phyloP scores from a whole-genome alignment of 1,140 invertebrate genomes.

The Lasaia peninsularis region DNA sequence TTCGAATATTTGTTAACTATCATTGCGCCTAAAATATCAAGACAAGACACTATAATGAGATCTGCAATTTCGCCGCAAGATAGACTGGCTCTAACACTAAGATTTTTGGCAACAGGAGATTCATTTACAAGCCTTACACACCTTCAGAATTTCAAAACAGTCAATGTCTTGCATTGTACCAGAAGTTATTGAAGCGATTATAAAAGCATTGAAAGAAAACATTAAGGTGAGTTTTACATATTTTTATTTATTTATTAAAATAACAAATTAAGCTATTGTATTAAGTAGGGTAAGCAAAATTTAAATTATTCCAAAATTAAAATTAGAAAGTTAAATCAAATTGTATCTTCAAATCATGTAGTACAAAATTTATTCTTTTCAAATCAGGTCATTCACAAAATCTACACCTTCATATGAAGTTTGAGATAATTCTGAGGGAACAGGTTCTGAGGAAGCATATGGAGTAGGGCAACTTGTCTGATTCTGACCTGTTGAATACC shows the following conservation, averaged over 20 bases:
- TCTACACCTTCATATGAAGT: too few species aligned
- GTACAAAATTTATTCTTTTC: too few species aligned
- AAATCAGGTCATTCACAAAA: too few species aligned
- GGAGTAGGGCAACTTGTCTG: too few species aligned
- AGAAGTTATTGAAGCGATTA: conserved; percentile 1
- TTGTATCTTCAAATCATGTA: too few species aligned
- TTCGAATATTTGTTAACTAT: conserved; percentile 23
- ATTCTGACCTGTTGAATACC: too few species aligned
- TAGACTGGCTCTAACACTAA: conserved; percentile 32
- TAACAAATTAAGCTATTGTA: too few species aligned
- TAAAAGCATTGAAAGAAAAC: neutral
- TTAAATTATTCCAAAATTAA: too few species aligned
- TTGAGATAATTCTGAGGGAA: too few species aligned
- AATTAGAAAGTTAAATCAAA: too few species aligned
- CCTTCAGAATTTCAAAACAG: conserved; percentile 21
- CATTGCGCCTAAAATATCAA: conserved; percentile 2
- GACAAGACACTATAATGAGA: conserved; percentile 4
- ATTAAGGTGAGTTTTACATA: neutral
- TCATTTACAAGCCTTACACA: conserved; percentile 30
- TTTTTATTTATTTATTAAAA: conserved; percentile 4
- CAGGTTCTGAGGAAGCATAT: too few species aligned
- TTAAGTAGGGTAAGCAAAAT: too few species aligned
- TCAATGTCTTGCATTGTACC: neutral
- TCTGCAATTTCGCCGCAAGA: conserved; percentile 24
- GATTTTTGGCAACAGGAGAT: conserved; percentile 43